These are phyloP conservation scores for Blastobasis lacticolella DNA, from an alignment of 2,888 invertebrate species.

Conservation along the genomic window DNA sequence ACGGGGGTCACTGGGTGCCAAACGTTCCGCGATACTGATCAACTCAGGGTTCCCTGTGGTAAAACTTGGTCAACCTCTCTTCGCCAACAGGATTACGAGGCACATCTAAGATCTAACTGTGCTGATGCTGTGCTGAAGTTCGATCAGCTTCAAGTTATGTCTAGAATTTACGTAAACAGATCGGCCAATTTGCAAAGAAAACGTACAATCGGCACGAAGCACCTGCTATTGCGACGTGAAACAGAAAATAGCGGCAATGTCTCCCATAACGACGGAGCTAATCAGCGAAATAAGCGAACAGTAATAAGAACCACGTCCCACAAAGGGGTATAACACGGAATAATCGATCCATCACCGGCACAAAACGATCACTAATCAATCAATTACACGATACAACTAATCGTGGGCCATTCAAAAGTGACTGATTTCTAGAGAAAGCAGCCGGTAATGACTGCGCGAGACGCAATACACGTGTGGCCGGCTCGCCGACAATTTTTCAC, in stretches of 20 bases:
- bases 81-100: no score
- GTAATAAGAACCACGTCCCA: conserved; percentile 3
- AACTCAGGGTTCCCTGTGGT: no score
- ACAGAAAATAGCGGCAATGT: not conserved
- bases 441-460: conserved; percentile 15
- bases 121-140: no score
- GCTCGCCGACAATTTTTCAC: conserved; percentile 32
- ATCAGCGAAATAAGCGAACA: conserved; percentile 4
- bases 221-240: not conserved
- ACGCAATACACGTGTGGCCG: conserved; percentile 11
- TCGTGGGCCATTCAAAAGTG: conserved; percentile 25
- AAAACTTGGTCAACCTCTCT: no score
- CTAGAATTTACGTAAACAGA: no score
- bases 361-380: conserved; percentile 37
- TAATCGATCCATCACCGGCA: conserved; percentile 16
- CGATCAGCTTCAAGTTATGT: no score
- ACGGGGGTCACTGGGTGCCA: no score
- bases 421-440: conserved; percentile 41
- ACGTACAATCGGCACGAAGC: no score
- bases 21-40: no score
- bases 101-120: no score
- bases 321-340: not conserved
- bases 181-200: no score
- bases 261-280: conserved; percentile 2
- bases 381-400: conserved; percentile 32